phyloP scores from a whole-genome alignment of 2,797 vertebrate genomes.

The Meriones psammophilus region DNA sequence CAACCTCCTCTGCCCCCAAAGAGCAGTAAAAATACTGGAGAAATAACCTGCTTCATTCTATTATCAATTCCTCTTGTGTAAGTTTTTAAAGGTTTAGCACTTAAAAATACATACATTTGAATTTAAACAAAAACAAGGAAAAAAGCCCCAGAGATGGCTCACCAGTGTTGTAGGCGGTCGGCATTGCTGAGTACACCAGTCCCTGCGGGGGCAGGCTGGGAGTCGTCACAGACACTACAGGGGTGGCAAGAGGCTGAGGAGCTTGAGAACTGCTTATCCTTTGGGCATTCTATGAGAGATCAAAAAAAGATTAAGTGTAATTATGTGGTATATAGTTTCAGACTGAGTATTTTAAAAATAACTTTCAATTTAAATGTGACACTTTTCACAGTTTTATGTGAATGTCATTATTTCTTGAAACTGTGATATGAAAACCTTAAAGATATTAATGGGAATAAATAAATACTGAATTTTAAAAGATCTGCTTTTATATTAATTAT shows the following conservation, averaged over 20 bases:
- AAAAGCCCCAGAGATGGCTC: constrained; percentile 75
- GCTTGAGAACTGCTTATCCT: constrained; percentile 98
- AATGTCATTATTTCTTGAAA: constrained; percentile 53
- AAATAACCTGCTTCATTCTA: background rate
- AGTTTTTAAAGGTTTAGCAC: constrained; percentile 6
- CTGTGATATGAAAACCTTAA: constrained; percentile 51
- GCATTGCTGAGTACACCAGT: constrained; percentile 97
- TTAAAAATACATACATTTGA: background rate
- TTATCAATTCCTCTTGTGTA: background rate
- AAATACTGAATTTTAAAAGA: constrained; percentile 6
- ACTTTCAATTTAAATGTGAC: constrained; percentile 38
- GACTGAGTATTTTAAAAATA: constrained; percentile 49
- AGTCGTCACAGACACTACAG: constrained; percentile 98
- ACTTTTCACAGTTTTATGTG: constrained; percentile 56
- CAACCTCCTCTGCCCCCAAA: background rate
- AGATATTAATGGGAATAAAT: constrained; percentile 56
- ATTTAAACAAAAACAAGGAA: background rate
- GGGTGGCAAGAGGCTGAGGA: constrained; percentile 95
- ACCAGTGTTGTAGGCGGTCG: constrained; percentile 98
- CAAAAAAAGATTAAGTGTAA: constrained; percentile 59
- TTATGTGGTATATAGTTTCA: background rate
- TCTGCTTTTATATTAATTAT: constrained; percentile 37
- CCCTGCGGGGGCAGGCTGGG: constrained; percentile 97
- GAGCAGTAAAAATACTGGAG: background rate
- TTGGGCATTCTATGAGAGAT: constrained; percentile 93